Base-by-base conservation (phyloP, 2,888 invertebrate species). In the Nowickia ferox region DNA sequence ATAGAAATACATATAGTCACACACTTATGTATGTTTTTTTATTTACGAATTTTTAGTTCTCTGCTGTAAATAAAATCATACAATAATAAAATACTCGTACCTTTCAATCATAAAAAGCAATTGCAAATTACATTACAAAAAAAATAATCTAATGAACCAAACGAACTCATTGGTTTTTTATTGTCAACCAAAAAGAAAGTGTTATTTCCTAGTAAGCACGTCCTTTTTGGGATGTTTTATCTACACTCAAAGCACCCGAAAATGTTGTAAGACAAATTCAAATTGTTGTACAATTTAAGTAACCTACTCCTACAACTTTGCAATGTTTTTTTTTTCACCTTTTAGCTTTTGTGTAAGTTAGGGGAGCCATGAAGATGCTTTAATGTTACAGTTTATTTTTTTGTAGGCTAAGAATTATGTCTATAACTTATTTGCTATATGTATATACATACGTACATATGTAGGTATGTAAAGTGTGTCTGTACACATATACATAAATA, bases 251-350 rank as follows among this genome's bases (percentile, higher is more conserved):
- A 80, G 55, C 38, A 53, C 10, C 19, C 44, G 19, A 66, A 79
- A 65, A 48, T 53, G 61, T 22, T 55, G 68, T 15, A 69, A 77
- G 61, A 78, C 72, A 78, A 77, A 83, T 83, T 83, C 72, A 72
- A 78, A 83, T 66, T 66, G 71, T 77, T 59, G n/a, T 59, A 78
- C 55, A 78, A 59, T 63, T 75, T 74, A 79, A 44, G 38, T 10
- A 30, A 72, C 9, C 13, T 22, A 44, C 22, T 38, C 22, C 42
- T 44, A 57, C 59, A 46, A 38, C 10, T 65, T 22, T 22, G 6
- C 15, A 15, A 46, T 44, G 40, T 13, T 19, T 5, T 71, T 55
- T 59, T 6, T 22, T 46, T 30, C 2, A 30, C 40, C 59, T 55
- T 59, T 57, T n/a, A n/a, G 11, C 9, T n/a, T 55, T 57, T n/a